These are phyloP conservation scores for Gallinago media DNA, from an alignment of 2,113 vertebrate species.

Conservation along the genomic window DNA sequence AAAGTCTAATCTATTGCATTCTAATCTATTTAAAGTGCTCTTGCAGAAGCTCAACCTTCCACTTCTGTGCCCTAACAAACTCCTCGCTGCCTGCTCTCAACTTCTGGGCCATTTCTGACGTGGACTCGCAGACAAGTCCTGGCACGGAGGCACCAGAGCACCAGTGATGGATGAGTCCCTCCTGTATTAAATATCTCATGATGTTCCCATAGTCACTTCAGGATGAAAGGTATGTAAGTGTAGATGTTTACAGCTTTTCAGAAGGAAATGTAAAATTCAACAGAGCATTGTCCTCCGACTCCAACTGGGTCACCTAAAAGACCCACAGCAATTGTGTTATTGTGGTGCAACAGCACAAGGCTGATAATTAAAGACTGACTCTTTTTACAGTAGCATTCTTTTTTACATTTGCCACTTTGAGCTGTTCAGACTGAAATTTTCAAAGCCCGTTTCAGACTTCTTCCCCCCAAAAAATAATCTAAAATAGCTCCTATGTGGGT, in stretches of 20 bases:
- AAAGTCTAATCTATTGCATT: background rate
- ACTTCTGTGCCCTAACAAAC: background rate
- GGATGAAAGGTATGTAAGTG: background rate
- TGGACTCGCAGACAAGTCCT: background rate
- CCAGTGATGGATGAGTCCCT: background rate
- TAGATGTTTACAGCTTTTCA: background rate
- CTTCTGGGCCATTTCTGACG: background rate
- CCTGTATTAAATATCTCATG: background rate
- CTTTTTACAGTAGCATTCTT: background rate
- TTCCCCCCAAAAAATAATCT: fast-evolving
- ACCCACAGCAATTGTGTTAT: background rate
- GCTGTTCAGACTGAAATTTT: background rate
- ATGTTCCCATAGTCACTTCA: background rate
- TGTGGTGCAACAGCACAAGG: background rate
- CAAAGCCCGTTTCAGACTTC: background rate
- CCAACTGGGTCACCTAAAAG: background rate
- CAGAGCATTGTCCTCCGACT: background rate
- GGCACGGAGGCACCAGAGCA: fast-evolving
- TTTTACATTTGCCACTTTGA: background rate
- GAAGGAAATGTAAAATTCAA: background rate
- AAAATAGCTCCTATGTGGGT: background rate
- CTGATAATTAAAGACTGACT: background rate
- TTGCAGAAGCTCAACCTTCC: background rate
- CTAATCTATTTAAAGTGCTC: background rate
- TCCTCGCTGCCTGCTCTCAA: background rate